These are phyloP conservation scores for Pherbina coryleti DNA, from an alignment of 2,888 invertebrate genomes.

Conservation along the genomic window DNA sequence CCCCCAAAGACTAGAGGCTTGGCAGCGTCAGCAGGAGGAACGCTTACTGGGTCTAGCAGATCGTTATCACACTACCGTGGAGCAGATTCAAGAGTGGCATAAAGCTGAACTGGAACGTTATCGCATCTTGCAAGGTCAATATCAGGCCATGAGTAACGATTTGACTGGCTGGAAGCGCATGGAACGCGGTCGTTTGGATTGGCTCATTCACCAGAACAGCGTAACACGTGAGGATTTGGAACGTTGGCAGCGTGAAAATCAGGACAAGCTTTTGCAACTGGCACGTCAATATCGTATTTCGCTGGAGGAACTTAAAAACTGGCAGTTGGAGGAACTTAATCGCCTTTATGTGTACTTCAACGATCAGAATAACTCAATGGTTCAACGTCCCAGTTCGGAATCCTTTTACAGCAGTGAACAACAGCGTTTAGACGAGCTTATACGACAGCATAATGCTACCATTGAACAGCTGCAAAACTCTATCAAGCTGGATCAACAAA, in stretches of 20 bases:
- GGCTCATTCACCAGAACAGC: conserved; percentile 67
- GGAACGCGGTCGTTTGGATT: conserved; percentile 64
- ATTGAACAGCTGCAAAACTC: conserved; percentile 62
- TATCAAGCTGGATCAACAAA: conserved; percentile 62
- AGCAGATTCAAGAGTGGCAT: conserved; percentile 63
- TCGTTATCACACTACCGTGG: conserved; percentile 58
- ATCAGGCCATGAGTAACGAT: conserved; percentile 57
- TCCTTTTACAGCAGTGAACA: conserved; percentile 54
- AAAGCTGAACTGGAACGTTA: conserved; percentile 62
- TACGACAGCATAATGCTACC: conserved; percentile 64
- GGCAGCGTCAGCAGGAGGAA: conserved; percentile 66
- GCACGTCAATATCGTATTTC: conserved; percentile 58
- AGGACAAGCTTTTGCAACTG: conserved; percentile 52
- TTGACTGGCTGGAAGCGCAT: conserved; percentile 59
- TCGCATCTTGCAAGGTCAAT: conserved; percentile 57
- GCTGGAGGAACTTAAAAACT: conserved; percentile 59
- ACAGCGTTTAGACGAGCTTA: conserved; percentile 59
- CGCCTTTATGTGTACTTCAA: conserved; percentile 60
- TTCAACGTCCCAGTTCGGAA: conserved; percentile 47
- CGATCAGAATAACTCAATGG: conserved; percentile 60
- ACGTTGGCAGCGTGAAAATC: conserved; percentile 64
- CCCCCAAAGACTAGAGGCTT: conserved; percentile 58
- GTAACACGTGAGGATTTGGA: conserved; percentile 60
- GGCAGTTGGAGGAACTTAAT: conserved; percentile 63
- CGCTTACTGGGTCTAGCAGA: conserved; percentile 59